These are phyloP conservation scores for Elysia crispata DNA, from an alignment of 2,888 invertebrate genomes.

Conservation along the genomic window DNA sequence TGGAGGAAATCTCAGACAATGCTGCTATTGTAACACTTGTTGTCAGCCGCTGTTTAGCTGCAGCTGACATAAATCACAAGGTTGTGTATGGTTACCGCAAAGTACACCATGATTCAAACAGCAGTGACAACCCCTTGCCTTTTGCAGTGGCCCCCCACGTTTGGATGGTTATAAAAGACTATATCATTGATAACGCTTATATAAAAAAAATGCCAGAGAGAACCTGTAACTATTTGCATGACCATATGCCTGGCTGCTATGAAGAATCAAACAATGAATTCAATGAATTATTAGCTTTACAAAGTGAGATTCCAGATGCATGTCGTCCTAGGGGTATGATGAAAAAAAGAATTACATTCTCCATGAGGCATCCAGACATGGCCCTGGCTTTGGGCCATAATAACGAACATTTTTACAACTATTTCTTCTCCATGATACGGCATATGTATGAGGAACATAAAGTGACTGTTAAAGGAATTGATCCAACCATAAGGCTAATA, in stretches of 20 bases:
- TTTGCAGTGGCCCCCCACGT: conserved; percentile 25
- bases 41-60: conserved; percentile 27
- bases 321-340: neutral
- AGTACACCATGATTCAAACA: neutral
- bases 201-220: neutral
- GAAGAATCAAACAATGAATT: neutral
- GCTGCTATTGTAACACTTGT: conserved; percentile 31
- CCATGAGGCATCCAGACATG: neutral
- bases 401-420: conserved; percentile 36
- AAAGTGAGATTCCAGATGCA: no score
- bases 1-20: conserved; percentile 24
- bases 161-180: conserved; percentile 35
- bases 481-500: conserved; percentile 26
- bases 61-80: neutral
- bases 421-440: conserved; percentile 41
- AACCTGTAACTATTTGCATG: conserved; percentile 1
- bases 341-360: conserved; percentile 17
- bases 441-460: conserved; percentile 27
- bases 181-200: conserved; percentile 36
- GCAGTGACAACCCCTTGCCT: no score
- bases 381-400: conserved; percentile 36
- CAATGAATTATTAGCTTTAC: no score
- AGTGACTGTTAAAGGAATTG: conserved; percentile 22
- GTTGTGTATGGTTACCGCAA: conserved; percentile 25
- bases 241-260: conserved; percentile 33